phyloP scores from a whole-genome alignment of 2,888 invertebrate genomes.

The Flexamia atlantica region DNA sequence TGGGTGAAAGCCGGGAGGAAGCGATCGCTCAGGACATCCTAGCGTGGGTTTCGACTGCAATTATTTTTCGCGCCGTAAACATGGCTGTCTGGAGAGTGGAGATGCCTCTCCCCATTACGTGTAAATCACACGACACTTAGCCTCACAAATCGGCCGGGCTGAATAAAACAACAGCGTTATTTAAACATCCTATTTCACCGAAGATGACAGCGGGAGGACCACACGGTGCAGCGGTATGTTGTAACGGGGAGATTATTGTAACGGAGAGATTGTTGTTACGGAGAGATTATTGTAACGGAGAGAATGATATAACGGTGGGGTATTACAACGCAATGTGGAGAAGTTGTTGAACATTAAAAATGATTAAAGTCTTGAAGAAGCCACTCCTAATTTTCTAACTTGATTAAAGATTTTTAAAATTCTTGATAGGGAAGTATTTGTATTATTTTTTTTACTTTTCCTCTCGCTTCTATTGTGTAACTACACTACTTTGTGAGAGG shows the following conservation, averaged over 20 bases:
- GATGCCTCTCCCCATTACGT: slow-evolving; percentile 40
- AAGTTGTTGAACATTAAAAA: too few relatives aligned
- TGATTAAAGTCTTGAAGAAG: too few relatives aligned
- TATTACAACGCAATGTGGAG: too few relatives aligned
- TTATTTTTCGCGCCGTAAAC: slow-evolving; percentile 61
- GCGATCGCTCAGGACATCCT: slow-evolving; percentile 39
- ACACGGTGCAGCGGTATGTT: not conserved
- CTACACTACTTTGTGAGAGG: too few relatives aligned
- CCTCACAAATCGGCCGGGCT: slow-evolving; percentile 42
- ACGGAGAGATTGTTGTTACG: too few relatives aligned
- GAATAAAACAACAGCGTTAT: slow-evolving; percentile 58
- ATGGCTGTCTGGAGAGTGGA: slow-evolving; percentile 37
- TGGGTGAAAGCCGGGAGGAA: slow-evolving; percentile 28
- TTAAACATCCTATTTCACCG: slow-evolving; percentile 58
- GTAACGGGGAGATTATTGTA: not conserved
- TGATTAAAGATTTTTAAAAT: too few relatives aligned
- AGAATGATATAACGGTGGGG: not conserved
- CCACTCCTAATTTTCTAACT: too few relatives aligned
- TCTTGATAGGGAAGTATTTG: too few relatives aligned
- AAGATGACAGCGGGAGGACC: slow-evolving; percentile 13
- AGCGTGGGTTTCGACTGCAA: slow-evolving; percentile 60
- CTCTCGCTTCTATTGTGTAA: too few relatives aligned
- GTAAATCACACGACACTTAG: slow-evolving; percentile 61
- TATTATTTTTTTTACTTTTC: too few relatives aligned
- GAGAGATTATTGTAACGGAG: not conserved